These are phyloP conservation scores for Isurus oxyrinchus DNA, from an alignment of 2,113 vertebrate genomes.

Conservation along the genomic window DNA sequence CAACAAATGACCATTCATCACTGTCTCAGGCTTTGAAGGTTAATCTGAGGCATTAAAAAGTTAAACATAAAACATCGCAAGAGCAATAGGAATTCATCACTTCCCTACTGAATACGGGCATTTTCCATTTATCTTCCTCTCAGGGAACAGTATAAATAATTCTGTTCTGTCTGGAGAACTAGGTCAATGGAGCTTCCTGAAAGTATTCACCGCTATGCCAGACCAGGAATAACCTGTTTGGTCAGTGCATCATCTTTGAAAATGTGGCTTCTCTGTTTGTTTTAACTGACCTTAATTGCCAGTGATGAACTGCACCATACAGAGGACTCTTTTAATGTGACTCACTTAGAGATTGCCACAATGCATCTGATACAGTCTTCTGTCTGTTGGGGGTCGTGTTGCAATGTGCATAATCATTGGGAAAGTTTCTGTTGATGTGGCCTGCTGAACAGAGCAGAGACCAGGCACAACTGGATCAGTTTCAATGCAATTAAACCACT, in stretches of 20 bases:
- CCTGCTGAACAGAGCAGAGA: not conserved
- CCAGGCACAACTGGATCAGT: not conserved
- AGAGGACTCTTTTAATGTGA: conserved; percentile 16
- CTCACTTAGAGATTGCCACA: not conserved
- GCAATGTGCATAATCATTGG: not conserved
- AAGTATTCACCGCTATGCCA: not conserved
- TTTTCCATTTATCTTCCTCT: not conserved
- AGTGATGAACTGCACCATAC: not conserved
- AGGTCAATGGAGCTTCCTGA: not conserved
- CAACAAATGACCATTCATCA: not conserved
- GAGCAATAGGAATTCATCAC: not conserved
- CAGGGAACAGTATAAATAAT: not conserved
- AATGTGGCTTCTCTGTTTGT: not conserved
- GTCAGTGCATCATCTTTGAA: conserved; percentile 22
- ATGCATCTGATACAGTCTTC: not conserved
- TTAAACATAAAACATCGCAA: not conserved
- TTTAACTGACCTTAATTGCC: not conserved
- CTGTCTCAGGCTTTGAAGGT: not conserved
- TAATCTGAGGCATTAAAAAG: not conserved
- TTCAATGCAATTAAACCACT: not conserved
- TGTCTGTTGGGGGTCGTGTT: not conserved
- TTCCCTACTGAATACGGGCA: not conserved
- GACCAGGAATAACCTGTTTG: not conserved
- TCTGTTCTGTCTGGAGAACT: not conserved
- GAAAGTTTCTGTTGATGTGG: not conserved